phyloP scores from a whole-genome alignment of 2,888 invertebrate genomes.

The Sthenelais limicola region DNA sequence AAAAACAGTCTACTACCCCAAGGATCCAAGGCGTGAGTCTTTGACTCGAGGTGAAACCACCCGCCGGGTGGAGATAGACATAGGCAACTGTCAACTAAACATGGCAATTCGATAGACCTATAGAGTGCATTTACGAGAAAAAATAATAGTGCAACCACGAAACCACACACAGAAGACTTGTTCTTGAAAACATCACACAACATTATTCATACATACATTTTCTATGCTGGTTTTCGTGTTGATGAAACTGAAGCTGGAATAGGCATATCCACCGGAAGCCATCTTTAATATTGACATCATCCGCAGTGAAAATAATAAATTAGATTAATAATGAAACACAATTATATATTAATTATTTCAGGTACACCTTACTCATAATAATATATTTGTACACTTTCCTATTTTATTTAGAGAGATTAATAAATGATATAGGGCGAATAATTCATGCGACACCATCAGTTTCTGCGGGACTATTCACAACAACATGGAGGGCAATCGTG shows the following conservation, averaged over 20 bases:
- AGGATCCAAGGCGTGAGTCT: no score
- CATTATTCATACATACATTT: slow-evolving; percentile 31
- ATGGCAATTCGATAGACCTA: no score
- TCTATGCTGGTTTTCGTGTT: slow-evolving; percentile 39
- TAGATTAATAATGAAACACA: slow-evolving; percentile 5
- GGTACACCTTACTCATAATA: not conserved
- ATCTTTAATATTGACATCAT: slow-evolving; percentile 45
- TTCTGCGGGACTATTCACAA: slow-evolving; percentile 28
- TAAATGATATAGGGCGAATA: not conserved
- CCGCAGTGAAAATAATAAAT: slow-evolving; percentile 32
- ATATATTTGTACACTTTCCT: no score
- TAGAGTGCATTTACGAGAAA: no score
- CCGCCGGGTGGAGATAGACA: no score
- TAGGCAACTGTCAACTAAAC: no score
- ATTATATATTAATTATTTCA: not conserved
- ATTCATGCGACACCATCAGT: slow-evolving; percentile 6
- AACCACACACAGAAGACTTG: no score
- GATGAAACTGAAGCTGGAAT: slow-evolving; percentile 35
- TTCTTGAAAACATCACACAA: no score
- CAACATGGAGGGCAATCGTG: slow-evolving; percentile 42
- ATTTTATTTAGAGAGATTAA: not conserved
- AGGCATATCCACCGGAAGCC: slow-evolving; percentile 41
- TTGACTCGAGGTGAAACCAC: no score
- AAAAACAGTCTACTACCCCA: no score
- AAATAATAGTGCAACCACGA: no score